Evolutionary conservation across 2,113 vertebrate species (phyloP).

Genomic region (Lonchura striata): DNA sequence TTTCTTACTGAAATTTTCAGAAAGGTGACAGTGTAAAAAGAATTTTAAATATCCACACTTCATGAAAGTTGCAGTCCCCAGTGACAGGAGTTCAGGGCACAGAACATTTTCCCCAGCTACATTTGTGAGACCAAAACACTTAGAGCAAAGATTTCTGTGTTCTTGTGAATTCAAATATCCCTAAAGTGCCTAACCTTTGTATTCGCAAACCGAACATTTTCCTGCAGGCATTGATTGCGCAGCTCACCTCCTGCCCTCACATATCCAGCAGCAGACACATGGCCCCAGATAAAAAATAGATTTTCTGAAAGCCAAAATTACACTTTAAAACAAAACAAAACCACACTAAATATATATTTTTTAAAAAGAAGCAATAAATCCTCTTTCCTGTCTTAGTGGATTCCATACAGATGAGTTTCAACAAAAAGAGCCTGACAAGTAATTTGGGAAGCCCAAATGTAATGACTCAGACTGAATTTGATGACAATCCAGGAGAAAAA

Average conservation of each 20-base stretch:
- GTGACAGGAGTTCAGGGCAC: background rate
- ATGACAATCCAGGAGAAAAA: background rate
- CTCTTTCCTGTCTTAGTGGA: background rate
- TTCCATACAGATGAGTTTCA: background rate
- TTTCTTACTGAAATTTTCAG: background rate
- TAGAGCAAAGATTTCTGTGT: background rate
- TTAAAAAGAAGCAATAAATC: background rate
- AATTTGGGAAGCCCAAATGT: background rate
- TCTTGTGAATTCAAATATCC: background rate
- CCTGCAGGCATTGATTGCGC: background rate
- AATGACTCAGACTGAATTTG: background rate
- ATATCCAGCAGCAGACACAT: background rate
- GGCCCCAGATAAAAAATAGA: background rate
- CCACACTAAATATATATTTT: background rate
- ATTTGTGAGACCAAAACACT: rapidly evolving
- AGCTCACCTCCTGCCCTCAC: background rate
- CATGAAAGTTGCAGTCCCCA: background rate
- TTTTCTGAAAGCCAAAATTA: background rate
- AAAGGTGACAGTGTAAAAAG: background rate
- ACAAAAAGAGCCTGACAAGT: background rate
- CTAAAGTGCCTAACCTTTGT: background rate
- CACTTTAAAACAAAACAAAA: background rate
- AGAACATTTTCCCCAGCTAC: background rate
- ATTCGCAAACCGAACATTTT: background rate
- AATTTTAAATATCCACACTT: background rate